A percentile compares a stretch with the other conserved stretches of the same genome.
Evolutionary conservation across 2,888 invertebrate species (phyloP).

Genomic region (Philhelius pedissequus): DNA sequence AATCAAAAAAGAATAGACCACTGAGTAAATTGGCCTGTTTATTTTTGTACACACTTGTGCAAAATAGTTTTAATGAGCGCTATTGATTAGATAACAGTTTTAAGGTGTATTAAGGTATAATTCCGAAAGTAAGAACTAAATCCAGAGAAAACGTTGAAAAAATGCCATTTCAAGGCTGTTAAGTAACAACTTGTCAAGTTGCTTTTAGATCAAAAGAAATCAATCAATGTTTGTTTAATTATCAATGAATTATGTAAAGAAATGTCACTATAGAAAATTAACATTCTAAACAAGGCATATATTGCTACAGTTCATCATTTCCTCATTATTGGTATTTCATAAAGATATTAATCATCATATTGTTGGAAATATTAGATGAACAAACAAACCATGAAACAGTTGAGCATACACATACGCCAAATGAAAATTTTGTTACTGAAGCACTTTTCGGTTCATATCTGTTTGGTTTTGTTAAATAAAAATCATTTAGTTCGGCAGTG

Average conservation of each 20-base stretch:
- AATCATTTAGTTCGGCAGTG: conserved; percentile 58
- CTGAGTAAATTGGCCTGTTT: no score
- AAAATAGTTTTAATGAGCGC: no score
- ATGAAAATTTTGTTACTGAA: conserved; percentile 13
- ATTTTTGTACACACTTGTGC: no score
- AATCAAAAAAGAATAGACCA: no score
- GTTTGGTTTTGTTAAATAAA: conserved; percentile 40
- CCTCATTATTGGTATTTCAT: conserved; percentile 8
- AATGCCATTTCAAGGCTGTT: no score
- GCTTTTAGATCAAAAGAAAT: neutral
- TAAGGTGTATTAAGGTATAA: no score
- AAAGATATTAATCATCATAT: neutral
- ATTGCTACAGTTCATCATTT: neutral
- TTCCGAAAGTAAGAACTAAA: no score
- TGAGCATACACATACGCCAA: conserved; percentile 29
- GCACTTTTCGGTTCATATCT: neutral
- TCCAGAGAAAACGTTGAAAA: no score
- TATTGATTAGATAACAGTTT: no score
- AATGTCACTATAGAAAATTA: conserved; percentile 22
- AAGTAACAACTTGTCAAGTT: neutral
- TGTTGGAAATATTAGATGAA: conserved; percentile 35
- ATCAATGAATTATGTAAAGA: neutral
- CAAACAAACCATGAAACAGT: conserved; percentile 61
- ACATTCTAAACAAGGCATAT: conserved; percentile 21
- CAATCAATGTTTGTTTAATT: neutral